Evolutionary conservation across 2,888 invertebrate genomes (phyloP).

Genomic region (Dioctria linearis): DNA sequence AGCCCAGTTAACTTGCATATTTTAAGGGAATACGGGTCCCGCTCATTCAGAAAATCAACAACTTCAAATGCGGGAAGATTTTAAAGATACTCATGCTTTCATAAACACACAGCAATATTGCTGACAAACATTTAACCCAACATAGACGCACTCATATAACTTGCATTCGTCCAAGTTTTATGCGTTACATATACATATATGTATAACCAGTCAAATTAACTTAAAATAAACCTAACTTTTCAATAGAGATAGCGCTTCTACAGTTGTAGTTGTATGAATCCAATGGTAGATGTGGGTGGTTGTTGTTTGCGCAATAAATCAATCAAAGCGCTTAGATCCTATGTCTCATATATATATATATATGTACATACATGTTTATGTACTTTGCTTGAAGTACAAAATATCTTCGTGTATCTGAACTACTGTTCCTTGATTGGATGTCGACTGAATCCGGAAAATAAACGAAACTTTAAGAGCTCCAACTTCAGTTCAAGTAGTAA

Average conservation of each 20-base stretch:
- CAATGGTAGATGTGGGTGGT: constrained; percentile 5
- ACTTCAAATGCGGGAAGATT: not conserved
- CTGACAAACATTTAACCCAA: too few relatives aligned
- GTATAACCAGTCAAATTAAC: too few relatives aligned
- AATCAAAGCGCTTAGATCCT: constrained; percentile 31
- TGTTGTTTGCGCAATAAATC: constrained; percentile 44
- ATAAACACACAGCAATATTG: too few relatives aligned
- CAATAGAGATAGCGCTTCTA: too few relatives aligned
- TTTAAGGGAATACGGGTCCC: not conserved
- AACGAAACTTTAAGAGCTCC: constrained; percentile 41
- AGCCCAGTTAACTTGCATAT: not conserved
- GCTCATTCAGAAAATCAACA: not conserved
- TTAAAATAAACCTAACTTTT: too few relatives aligned
- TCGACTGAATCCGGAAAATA: constrained; percentile 47
- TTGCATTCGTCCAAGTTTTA: too few relatives aligned
- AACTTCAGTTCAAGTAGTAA: constrained; percentile 24
- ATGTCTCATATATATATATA: not conserved
- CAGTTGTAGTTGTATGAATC: not conserved
- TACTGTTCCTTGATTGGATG: constrained; percentile 32
- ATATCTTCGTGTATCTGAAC: not conserved
- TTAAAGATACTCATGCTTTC: too few relatives aligned
- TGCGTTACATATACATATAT: too few relatives aligned
- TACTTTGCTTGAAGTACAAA: too few relatives aligned
- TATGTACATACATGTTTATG: too few relatives aligned
- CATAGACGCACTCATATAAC: too few relatives aligned